These are phyloP conservation scores for Psix sp. DNA, from an alignment of 1,140 invertebrate genomes.

Conservation along the genomic window DNA sequence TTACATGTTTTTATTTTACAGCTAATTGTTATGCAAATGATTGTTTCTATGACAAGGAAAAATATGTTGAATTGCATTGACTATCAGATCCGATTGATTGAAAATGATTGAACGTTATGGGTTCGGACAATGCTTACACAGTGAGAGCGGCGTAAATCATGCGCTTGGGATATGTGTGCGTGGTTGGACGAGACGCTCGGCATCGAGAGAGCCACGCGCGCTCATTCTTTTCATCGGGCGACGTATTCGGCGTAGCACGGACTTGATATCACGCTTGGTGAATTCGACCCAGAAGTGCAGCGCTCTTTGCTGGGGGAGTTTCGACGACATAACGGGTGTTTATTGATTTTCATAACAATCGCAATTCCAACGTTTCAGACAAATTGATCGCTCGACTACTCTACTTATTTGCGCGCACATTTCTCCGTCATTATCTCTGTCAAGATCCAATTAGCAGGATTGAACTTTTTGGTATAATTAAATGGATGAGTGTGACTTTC, in stretches of 20 bases:
- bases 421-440: too few species aligned
- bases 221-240: slow-evolving; percentile 44
- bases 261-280: slow-evolving; percentile 40
- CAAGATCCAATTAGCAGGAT: too few species aligned
- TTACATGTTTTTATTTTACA: too few species aligned
- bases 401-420: not conserved
- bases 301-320: slow-evolving; percentile 37
- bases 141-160: slow-evolving; percentile 30
- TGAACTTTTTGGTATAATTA: too few species aligned
- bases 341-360: slow-evolving; percentile 48
- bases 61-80: too few species aligned
- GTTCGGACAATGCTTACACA: slow-evolving; percentile 16
- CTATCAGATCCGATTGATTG: slow-evolving; percentile 32
- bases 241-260: slow-evolving; percentile 34
- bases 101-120: slow-evolving; percentile 47
- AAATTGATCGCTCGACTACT: slow-evolving; percentile 18
- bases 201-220: slow-evolving; percentile 46
- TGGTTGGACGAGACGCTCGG: slow-evolving; percentile 56
- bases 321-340: slow-evolving; percentile 53
- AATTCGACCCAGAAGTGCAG: slow-evolving; percentile 51
- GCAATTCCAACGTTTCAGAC: slow-evolving; percentile 6
- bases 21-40: too few species aligned
- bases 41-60: too few species aligned
- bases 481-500: too few species aligned
- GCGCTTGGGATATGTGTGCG: slow-evolving; percentile 4